phyloP scores from a whole-genome alignment of 2,797 vertebrate genomes.

The Botia kubotai region DNA sequence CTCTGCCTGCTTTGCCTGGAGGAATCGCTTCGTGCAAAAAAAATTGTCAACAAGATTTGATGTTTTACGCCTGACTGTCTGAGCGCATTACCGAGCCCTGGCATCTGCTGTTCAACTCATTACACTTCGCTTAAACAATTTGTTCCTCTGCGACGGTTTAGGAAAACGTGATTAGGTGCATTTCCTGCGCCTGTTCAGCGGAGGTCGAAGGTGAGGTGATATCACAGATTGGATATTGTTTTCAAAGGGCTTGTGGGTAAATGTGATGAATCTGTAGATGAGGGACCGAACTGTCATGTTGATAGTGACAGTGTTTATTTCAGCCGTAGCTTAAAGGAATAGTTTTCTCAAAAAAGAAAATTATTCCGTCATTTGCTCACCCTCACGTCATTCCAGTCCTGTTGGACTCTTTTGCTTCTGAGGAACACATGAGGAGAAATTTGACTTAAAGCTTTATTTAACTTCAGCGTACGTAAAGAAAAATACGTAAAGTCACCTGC shows the following conservation, averaged over 20 bases:
- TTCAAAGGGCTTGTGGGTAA: constrained; percentile 34
- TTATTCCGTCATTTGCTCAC: too few relatives aligned
- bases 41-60: constrained; percentile 57
- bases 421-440: too few relatives aligned
- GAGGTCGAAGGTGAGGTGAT: constrained; percentile 38
- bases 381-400: too few relatives aligned
- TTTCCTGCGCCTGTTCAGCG: constrained; percentile 25
- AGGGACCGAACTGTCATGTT: not conserved
- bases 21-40: constrained; percentile 55
- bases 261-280: constrained; percentile 15
- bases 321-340: not conserved
- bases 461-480: too few relatives aligned
- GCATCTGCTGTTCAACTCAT: constrained; percentile 62
- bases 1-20: constrained; percentile 46
- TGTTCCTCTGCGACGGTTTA: constrained; percentile 60
- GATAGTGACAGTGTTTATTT: not conserved
- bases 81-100: constrained; percentile 44
- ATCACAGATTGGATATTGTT: constrained; percentile 48
- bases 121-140: constrained; percentile 63
- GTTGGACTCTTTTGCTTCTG: too few relatives aligned
- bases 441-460: too few relatives aligned
- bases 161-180: constrained; percentile 61
- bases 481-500: too few relatives aligned
- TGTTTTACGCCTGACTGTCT: constrained; percentile 56
- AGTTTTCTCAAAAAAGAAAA: too few relatives aligned